These are phyloP conservation scores for Mystacides longicornis DNA, from an alignment of 2,888 invertebrate species.

Conservation along the genomic window DNA sequence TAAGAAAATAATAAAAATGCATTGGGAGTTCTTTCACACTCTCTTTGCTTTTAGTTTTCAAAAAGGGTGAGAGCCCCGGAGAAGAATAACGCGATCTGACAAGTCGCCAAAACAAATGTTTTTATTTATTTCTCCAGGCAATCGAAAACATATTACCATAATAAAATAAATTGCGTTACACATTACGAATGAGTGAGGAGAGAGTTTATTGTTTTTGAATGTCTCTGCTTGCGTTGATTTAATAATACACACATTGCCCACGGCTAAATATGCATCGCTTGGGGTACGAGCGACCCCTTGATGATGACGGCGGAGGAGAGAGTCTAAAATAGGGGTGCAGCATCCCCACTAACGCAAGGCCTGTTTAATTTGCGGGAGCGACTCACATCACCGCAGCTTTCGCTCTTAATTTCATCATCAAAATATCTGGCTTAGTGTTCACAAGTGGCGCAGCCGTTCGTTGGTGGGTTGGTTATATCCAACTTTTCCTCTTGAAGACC, in stretches of 20 bases:
- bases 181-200: too few species aligned
- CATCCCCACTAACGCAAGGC: constrained; percentile 12
- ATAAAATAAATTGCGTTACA: too few species aligned
- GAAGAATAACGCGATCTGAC: too few species aligned
- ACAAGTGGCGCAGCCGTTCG: not conserved
- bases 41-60: too few species aligned
- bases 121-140: too few species aligned
- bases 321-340: constrained; percentile 7
- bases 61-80: too few species aligned
- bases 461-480: not conserved
- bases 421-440: constrained; percentile 12
- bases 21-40: too few species aligned
- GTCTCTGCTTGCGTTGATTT: constrained; percentile 16
- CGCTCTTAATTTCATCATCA: constrained; percentile 26
- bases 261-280: not conserved
- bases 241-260: constrained; percentile 3
- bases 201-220: constrained; percentile 17
- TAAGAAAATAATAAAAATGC: too few species aligned
- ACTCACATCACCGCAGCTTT: constrained; percentile 23
- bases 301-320: too few species aligned
- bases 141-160: too few species aligned
- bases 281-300: too few species aligned
- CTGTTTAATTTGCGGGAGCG: constrained; percentile 24
- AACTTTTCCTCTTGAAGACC: not conserved
- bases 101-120: too few species aligned